These are phyloP conservation scores for Panopea generosa DNA, from an alignment of 2,888 invertebrate genomes.

Conservation along the genomic window DNA sequence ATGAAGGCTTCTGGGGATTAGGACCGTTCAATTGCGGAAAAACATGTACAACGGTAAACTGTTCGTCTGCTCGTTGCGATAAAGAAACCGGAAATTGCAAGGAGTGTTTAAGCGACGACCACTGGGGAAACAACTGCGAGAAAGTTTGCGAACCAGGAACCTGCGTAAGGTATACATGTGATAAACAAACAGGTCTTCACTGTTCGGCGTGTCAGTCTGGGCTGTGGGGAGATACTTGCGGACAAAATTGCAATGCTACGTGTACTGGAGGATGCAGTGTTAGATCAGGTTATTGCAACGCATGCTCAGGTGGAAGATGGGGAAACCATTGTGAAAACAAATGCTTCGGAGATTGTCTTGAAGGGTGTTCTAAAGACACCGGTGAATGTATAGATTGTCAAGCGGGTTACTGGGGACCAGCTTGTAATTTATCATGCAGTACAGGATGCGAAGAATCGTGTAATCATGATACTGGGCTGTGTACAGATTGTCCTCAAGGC, in stretches of 20 bases:
- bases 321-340: slow-evolving; percentile 15
- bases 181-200: not conserved
- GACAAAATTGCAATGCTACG: not conserved
- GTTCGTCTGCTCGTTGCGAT: not conserved
- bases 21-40: not conserved
- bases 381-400: slow-evolving; percentile 19
- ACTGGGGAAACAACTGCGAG: no score
- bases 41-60: not conserved
- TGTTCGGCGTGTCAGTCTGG: slow-evolving; percentile 8
- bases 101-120: slow-evolving; percentile 1
- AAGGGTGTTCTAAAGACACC: slow-evolving; percentile 5
- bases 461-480: slow-evolving; percentile 16
- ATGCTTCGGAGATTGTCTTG: not conserved
- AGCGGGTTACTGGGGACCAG: slow-evolving; percentile 20
- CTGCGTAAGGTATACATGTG: no score
- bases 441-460: slow-evolving; percentile 7
- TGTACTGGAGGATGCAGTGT: slow-evolving; percentile 16
- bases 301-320: slow-evolving; percentile 11
- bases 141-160: no score
- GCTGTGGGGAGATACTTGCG: slow-evolving; percentile 21
- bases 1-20: no score
- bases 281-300: slow-evolving; percentile 7
- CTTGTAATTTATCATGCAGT: slow-evolving; percentile 12
- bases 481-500: slow-evolving; percentile 14
- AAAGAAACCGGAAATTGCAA: slow-evolving; percentile 10